Percentiles rank a stretch among this genome's conserved stretches.
These are phyloP conservation scores for Lates japonicus DNA, from an alignment of 2,797 vertebrate species.

Conservation along the genomic window DNA sequence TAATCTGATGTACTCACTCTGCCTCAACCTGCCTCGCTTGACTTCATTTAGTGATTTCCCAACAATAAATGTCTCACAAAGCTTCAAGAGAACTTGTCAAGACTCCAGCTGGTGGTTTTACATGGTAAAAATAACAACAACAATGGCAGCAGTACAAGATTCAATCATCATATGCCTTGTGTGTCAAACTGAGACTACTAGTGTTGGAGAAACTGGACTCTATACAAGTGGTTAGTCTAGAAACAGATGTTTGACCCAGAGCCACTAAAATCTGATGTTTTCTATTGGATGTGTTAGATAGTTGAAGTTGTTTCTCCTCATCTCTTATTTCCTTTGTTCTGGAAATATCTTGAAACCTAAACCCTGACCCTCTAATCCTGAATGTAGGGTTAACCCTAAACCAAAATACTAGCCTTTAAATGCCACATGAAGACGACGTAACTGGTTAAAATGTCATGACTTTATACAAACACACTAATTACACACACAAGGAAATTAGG, in stretches of 20 bases:
- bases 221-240: neutral
- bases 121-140: neutral
- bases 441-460: neutral
- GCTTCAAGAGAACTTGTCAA: neutral
- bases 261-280: neutral
- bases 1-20: neutral
- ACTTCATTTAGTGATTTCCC: conserved; percentile 12
- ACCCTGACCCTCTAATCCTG: neutral
- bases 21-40: neutral
- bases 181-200: neutral
- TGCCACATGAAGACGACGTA: neutral
- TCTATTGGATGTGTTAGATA: neutral
- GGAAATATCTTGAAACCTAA: conserved; percentile 12
- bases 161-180: neutral
- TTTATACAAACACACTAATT: conserved; percentile 22
- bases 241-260: neutral
- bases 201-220: neutral
- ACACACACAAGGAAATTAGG: neutral
- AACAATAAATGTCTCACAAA: neutral
- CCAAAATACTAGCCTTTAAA: neutral
- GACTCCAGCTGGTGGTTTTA: neutral
- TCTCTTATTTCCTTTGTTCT: conserved; percentile 23
- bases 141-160: neutral
- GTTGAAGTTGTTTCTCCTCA: neutral
- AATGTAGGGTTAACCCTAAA: neutral